Percentiles rank a stretch among this genome's conserved stretches.
Evolutionary conservation across 1,140 invertebrate species (phyloP).

Genomic region (Phenacoccus solenopsis): DNA sequence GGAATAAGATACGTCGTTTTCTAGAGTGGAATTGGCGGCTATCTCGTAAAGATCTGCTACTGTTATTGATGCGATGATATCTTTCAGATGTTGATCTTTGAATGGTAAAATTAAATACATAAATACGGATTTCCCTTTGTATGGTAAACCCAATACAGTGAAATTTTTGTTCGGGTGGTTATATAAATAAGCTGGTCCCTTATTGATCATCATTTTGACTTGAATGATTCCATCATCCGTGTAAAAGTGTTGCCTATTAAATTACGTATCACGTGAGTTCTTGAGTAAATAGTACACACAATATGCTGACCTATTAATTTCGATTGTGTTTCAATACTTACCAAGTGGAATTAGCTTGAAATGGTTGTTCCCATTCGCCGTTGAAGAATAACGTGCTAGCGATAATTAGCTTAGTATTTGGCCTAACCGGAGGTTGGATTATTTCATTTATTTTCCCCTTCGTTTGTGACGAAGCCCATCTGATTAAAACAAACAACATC

Average conservation of each 20-base stretch:
- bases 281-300: no score
- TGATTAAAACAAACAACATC: constrained; percentile 5
- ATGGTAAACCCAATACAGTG: constrained; percentile 52
- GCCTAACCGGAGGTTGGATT: constrained; percentile 37
- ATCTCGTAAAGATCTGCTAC: background rate
- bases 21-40: background rate
- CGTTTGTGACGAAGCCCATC: constrained; percentile 52
- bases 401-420: constrained; percentile 47
- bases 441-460: constrained; percentile 48
- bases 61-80: background rate
- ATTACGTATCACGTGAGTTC: background rate
- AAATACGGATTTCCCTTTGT: constrained; percentile 45
- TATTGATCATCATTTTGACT: background rate
- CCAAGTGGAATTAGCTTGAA: constrained; percentile 40
- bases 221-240: background rate
- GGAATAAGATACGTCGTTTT: background rate
- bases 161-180: background rate
- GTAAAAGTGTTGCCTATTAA: background rate
- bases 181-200: background rate
- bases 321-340: background rate
- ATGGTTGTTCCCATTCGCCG: constrained; percentile 56
- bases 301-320: no score
- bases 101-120: constrained; percentile 59
- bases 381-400: constrained; percentile 66
- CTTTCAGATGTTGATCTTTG: constrained; percentile 8